Evolutionary conservation across 2,797 vertebrate species (phyloP).

Genomic region (Glossophaga mutica): DNA sequence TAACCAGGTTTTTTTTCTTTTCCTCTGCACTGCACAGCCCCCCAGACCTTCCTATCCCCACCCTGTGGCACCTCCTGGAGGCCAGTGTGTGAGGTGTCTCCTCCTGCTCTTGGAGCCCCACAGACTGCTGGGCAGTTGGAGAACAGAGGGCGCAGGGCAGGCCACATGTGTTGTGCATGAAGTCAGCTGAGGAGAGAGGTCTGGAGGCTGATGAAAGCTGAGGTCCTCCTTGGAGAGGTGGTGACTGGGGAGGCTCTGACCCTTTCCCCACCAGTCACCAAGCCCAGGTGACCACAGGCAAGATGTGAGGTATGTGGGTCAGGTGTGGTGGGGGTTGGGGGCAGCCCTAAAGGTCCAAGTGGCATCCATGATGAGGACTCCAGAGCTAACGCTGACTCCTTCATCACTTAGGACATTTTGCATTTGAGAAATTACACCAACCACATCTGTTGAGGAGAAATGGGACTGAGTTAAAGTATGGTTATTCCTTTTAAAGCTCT

Average conservation of each 20-base stretch:
- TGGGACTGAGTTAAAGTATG: not conserved
- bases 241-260: not conserved
- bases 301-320: not conserved
- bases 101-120: not conserved
- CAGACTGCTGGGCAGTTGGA: not conserved
- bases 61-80: not conserved
- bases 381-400: not conserved
- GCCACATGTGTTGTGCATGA: fast-evolving
- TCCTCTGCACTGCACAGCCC: not conserved
- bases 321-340: not conserved
- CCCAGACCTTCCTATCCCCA: not conserved
- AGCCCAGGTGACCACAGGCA: too few relatives aligned
- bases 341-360: not conserved
- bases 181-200: not conserved
- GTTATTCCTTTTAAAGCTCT: not conserved
- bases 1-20: not conserved
- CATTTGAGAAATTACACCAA: not conserved
- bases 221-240: not conserved
- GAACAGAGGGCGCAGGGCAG: not conserved
- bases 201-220: not conserved
- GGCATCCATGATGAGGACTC: fast-evolving
- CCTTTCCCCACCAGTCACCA: not conserved
- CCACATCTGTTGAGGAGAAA: not conserved
- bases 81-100: fast-evolving
- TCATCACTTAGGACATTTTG: not conserved